phyloP scores from a whole-genome alignment of 2,113 vertebrate genomes.

The Anoplopoma fimbria region DNA sequence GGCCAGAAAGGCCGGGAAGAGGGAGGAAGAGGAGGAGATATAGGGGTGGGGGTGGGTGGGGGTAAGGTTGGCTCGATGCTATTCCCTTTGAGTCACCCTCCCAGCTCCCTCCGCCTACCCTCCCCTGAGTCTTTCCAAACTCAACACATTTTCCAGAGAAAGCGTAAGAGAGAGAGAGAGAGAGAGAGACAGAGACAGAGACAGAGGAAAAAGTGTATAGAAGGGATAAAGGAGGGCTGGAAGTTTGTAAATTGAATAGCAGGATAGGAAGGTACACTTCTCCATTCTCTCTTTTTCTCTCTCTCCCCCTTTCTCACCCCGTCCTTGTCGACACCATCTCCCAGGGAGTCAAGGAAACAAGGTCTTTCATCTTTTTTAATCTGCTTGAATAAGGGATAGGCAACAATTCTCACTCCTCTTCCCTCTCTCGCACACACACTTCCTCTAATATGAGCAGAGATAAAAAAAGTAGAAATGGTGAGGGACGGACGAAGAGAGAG shows the following conservation, averaged over 20 bases:
- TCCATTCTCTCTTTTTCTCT: not conserved
- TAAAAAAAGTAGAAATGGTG: constrained; percentile 45
- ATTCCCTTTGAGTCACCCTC: constrained; percentile 60
- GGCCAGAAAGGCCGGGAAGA: constrained; percentile 18
- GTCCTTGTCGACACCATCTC: constrained; percentile 77
- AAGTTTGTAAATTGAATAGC: constrained; percentile 69
- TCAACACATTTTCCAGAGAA: constrained; percentile 84
- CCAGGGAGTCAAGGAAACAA: constrained; percentile 74
- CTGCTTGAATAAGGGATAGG: constrained; percentile 68
- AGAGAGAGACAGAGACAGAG: constrained; percentile 25
- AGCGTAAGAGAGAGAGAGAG: constrained; percentile 25
- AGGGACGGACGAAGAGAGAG: constrained; percentile 5
- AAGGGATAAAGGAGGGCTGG: constrained; percentile 1
- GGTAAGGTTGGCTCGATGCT: constrained; percentile 48
- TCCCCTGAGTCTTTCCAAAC: constrained; percentile 78
- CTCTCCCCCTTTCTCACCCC: constrained; percentile 39
- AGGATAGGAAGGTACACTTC: constrained; percentile 52
- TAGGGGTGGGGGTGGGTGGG: constrained; percentile 24
- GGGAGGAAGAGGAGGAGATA: constrained; percentile 17
- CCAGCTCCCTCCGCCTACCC: constrained; percentile 59
- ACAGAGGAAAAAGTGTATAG: not conserved
- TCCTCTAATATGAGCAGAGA: constrained; percentile 54
- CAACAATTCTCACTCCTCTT: constrained; percentile 27
- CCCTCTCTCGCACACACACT: not conserved
- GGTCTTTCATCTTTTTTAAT: constrained; percentile 64